phyloP scores from a whole-genome alignment of 2,888 invertebrate species.

The Atrina japonica region DNA sequence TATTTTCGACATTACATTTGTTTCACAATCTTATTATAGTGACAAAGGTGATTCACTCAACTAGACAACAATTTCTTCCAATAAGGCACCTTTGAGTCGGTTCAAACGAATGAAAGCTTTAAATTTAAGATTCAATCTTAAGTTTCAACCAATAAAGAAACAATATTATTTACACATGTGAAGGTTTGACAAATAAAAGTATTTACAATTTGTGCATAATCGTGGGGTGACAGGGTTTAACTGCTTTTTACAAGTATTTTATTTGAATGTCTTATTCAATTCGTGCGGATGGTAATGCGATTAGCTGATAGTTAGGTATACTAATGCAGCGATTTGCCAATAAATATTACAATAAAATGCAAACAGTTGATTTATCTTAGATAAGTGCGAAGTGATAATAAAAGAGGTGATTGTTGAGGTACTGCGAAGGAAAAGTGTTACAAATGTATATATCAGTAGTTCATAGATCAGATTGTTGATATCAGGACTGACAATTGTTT shows the following conservation, averaged over 20 bases:
- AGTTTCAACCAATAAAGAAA: conserved; percentile 11
- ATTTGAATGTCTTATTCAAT: conserved; percentile 15
- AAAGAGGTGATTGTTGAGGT: too few species aligned
- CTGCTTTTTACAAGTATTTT: conserved; percentile 2
- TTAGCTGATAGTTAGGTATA: conserved; percentile 12
- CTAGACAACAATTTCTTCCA: conserved; percentile 4
- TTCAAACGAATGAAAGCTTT: background rate
- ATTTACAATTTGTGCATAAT: conserved; percentile 29
- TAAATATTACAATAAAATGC: too few species aligned
- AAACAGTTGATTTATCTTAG: too few species aligned
- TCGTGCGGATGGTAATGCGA: conserved; percentile 16
- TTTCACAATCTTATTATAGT: too few species aligned
- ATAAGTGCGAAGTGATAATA: too few species aligned
- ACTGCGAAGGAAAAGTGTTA: too few species aligned
- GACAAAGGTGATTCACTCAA: too few species aligned
- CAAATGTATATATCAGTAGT: too few species aligned
- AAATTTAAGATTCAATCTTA: conserved; percentile 14
- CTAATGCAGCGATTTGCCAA: too few species aligned
- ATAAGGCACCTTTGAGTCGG: conserved; percentile 1
- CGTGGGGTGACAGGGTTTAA: conserved; percentile 10
- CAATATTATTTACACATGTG: conserved; percentile 23
- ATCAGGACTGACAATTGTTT: too few species aligned
- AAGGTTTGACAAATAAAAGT: conserved; percentile 26
- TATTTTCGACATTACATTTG: too few species aligned
- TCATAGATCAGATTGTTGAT: too few species aligned